Percentiles rank a stretch among this genome's conserved stretches.
phyloP scores from a whole-genome alignment of 2,113 vertebrate species.

The Oplegnathus fasciatus region DNA sequence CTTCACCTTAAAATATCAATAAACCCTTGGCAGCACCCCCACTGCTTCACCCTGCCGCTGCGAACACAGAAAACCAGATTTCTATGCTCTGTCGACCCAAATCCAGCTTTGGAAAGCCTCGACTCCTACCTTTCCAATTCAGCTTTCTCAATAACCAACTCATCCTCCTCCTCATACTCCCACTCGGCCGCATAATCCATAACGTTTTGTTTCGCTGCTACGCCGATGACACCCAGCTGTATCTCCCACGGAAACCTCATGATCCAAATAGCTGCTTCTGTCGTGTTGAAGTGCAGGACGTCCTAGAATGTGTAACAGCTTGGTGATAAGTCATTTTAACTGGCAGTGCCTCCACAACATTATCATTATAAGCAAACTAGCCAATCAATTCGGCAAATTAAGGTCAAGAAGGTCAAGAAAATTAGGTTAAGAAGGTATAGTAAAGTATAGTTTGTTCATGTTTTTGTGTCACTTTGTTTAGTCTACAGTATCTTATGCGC shows the following conservation, averaged over 20 bases:
- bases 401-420: neutral
- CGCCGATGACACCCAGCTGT: conserved; percentile 63
- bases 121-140: conserved; percentile 76
- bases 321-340: neutral
- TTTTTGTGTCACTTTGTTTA: neutral
- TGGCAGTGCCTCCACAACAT: neutral
- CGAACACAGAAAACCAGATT: conserved; percentile 56
- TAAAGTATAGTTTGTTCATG: neutral
- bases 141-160: conserved; percentile 74
- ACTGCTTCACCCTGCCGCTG: conserved; percentile 55
- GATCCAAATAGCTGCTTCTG: conserved; percentile 50
- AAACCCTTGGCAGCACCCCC: conserved; percentile 70
- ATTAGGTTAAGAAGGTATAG: neutral
- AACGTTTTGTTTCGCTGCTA: conserved; percentile 63
- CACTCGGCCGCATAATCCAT: conserved; percentile 73
- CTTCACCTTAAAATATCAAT: conserved; percentile 78
- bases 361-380: neutral
- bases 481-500: neutral
- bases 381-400: neutral
- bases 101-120: conserved; percentile 77
- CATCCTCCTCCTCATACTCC: conserved; percentile 77
- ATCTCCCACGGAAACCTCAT: conserved; percentile 65
- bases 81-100: conserved; percentile 75
- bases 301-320: conserved; percentile 12
- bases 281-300: conserved; percentile 32